Percentiles rank a stretch among this genome's conserved stretches.
Evolutionary conservation across 2,113 vertebrate species (phyloP).

Genomic region (Hystrix brachyura): DNA sequence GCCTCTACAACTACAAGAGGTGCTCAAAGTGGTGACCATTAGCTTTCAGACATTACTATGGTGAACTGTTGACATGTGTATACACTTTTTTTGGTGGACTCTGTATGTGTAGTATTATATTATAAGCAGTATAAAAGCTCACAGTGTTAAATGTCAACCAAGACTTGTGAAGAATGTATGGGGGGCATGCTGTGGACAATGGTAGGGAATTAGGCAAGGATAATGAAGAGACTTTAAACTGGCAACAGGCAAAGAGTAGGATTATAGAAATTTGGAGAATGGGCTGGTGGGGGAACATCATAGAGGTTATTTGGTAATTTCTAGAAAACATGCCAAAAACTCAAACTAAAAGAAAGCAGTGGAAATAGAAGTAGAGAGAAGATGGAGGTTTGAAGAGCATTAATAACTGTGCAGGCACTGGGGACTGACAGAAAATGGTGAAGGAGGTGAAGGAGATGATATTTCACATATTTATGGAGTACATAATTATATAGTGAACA

Average conservation of each 20-base stretch:
- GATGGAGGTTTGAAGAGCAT: neutral
- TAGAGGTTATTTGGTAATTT: neutral
- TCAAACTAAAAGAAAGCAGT: neutral
- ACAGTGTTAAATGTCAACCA: neutral
- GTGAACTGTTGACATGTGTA: neutral
- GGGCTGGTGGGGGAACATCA: neutral
- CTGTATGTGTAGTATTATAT: neutral
- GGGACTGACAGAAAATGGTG: neutral
- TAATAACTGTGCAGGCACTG: neutral
- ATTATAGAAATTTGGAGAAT: neutral
- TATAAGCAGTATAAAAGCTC: neutral
- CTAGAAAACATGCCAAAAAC: neutral
- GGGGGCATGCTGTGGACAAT: neutral
- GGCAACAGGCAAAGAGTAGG: neutral
- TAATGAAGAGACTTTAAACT: neutral
- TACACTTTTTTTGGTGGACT: neutral
- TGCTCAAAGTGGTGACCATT: neutral
- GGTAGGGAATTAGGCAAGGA: neutral
- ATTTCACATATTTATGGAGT: neutral
- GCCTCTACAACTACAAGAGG: neutral
- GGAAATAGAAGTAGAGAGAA: neutral
- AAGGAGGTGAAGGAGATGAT: neutral
- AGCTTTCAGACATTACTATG: neutral
- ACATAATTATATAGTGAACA: neutral
- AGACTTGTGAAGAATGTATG: neutral